Conservation (phyloP, 2,113 vertebrate genomes). For the Kobus ellipsiprymnus region DNA sequence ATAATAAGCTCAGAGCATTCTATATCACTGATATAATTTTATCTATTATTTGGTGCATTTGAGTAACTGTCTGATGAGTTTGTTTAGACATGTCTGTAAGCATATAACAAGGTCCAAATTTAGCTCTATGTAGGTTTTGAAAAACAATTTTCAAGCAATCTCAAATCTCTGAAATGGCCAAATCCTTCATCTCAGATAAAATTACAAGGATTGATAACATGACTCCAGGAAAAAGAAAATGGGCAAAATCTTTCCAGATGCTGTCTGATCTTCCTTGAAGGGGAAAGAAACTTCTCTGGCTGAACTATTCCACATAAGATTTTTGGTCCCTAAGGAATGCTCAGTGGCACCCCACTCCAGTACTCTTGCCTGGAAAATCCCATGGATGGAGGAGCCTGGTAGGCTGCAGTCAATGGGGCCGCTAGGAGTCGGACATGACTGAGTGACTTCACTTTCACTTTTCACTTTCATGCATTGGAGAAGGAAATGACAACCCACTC, state of each 20-base stretch:
- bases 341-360: neutral
- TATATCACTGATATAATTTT: neutral
- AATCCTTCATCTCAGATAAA: neutral
- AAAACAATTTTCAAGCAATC: neutral
- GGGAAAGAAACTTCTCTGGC: neutral
- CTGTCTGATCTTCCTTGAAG: neutral
- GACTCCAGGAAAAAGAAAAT: neutral
- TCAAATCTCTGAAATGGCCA: neutral
- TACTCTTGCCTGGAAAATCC: too few relatives aligned
- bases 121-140: neutral
- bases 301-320: neutral
- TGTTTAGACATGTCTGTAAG: neutral
- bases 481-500: too few relatives aligned
- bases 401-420: too few relatives aligned
- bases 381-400: too few relatives aligned
- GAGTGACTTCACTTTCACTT: too few relatives aligned
- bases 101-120: neutral
- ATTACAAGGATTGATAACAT: neutral
- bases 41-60: neutral
- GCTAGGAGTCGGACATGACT: too few relatives aligned
- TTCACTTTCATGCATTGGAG: too few relatives aligned
- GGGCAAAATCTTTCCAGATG: neutral
- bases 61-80: neutral
- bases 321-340: neutral
- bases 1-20: neutral